Percentiles rank a stretch among this genome's conserved stretches.
Evolutionary conservation across 2,797 vertebrate species (phyloP).

Genomic region (Paramormyrops hopkinsi): DNA sequence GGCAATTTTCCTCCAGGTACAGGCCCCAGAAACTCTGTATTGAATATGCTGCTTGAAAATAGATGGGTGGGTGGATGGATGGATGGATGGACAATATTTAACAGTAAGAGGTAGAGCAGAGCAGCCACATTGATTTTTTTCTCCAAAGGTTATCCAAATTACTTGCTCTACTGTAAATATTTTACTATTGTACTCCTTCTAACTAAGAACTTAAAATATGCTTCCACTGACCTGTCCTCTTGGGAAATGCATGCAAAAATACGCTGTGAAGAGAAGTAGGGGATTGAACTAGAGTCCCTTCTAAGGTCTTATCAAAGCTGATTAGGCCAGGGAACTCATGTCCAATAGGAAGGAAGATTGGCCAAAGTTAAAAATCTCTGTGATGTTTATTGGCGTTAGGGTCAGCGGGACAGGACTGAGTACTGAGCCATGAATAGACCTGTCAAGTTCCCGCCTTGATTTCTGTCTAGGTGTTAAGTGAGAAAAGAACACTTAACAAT

Average conservation of each 20-base stretch:
- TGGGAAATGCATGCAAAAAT: neutral
- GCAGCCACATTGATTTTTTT: neutral
- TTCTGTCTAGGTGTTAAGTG: neutral
- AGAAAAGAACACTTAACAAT: neutral
- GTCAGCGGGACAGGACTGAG: neutral
- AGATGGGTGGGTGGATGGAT: neutral
- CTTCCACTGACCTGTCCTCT: neutral
- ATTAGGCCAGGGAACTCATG: neutral
- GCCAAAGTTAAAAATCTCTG: neutral
- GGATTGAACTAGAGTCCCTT: neutral
- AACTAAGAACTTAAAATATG: neutral
- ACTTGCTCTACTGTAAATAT: neutral
- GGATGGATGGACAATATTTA: neutral
- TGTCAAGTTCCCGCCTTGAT: neutral
- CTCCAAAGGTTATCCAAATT: neutral
- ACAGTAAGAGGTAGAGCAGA: neutral
- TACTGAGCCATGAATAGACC: neutral
- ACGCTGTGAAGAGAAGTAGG: neutral
- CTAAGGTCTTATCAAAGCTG: neutral
- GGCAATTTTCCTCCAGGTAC: neutral
- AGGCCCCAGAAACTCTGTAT: neutral
- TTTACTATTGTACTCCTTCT: neutral
- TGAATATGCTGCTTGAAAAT: neutral
- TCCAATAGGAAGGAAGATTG: neutral
- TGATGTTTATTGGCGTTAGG: neutral